phyloP scores from a whole-genome alignment of 1,140 invertebrate species.

The Bombus polaris region DNA sequence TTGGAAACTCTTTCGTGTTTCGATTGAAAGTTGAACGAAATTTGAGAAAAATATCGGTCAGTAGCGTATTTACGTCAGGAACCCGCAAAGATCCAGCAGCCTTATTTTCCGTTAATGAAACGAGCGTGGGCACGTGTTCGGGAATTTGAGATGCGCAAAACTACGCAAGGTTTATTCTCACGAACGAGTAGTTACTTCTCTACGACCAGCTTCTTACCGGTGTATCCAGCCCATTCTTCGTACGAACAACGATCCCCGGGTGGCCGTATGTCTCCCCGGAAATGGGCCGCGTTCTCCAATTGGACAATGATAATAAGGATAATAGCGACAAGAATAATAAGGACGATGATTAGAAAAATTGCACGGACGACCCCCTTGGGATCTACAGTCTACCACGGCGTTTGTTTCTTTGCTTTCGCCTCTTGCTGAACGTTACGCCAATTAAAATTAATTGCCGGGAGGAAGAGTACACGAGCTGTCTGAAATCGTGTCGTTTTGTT shows the following conservation, averaged over 20 bases:
- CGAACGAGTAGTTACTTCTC: slow-evolving; percentile 63
- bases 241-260: slow-evolving; percentile 54
- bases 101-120: slow-evolving; percentile 62
- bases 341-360: slow-evolving; percentile 53
- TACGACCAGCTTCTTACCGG: slow-evolving; percentile 57
- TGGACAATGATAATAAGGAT: slow-evolving; percentile 64
- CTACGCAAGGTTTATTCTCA: slow-evolving; percentile 64
- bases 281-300: slow-evolving; percentile 59
- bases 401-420: too few relatives aligned
- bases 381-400: background rate
- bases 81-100: background rate
- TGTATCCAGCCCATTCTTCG: slow-evolving; percentile 31
- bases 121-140: slow-evolving; percentile 10
- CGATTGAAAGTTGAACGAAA: too few relatives aligned
- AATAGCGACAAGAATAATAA: slow-evolving; percentile 62
- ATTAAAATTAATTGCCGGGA: background rate
- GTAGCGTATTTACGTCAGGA: background rate
- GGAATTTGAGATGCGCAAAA: slow-evolving; percentile 52
- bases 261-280: slow-evolving; percentile 55
- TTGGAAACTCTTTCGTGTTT: background rate
- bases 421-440: background rate
- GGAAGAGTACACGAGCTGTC: background rate
- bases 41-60: background rate
- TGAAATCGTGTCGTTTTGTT: background rate
- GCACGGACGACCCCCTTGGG: background rate